These are phyloP conservation scores for Bombycilla garrulus DNA, from an alignment of 2,113 vertebrate genomes.

Conservation along the genomic window DNA sequence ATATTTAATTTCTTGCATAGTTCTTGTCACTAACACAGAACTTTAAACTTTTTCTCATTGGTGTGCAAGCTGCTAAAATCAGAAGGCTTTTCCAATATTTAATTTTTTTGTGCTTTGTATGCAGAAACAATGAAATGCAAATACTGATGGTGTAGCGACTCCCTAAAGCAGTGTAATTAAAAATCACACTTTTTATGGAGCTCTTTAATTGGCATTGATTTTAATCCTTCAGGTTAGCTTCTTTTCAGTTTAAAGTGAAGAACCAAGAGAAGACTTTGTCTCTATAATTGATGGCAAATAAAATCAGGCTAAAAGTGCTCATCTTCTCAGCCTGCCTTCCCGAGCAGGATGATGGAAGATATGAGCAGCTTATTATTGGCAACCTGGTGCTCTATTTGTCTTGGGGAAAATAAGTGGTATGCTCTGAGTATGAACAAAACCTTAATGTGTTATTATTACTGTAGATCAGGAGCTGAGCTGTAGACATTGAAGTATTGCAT, in stretches of 20 bases:
- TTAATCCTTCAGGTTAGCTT: neutral
- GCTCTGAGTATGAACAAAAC: constrained; percentile 2
- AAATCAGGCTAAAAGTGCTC: neutral
- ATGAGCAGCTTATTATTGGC: neutral
- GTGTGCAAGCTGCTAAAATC: neutral
- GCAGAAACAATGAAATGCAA: neutral
- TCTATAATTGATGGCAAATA: neutral
- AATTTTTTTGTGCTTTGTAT: neutral
- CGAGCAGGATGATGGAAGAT: constrained; percentile 14
- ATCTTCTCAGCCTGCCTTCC: neutral
- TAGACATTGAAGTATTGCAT: constrained; percentile 50
- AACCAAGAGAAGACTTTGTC: neutral
- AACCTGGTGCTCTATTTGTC: constrained; percentile 29
- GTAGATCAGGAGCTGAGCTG: neutral
- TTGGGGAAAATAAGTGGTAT: neutral
- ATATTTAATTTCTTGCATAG: neutral
- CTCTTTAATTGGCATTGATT: neutral
- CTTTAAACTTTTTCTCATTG: neutral
- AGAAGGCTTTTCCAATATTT: neutral
- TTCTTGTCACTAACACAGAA: neutral
- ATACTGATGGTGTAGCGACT: neutral
- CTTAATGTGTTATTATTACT: constrained; percentile 26
- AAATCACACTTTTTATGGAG: neutral
- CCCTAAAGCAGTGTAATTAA: neutral
- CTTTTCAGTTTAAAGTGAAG: neutral